Base-by-base conservation (phyloP, 2,888 invertebrate genomes). In the Himalopsyche japonica region DNA sequence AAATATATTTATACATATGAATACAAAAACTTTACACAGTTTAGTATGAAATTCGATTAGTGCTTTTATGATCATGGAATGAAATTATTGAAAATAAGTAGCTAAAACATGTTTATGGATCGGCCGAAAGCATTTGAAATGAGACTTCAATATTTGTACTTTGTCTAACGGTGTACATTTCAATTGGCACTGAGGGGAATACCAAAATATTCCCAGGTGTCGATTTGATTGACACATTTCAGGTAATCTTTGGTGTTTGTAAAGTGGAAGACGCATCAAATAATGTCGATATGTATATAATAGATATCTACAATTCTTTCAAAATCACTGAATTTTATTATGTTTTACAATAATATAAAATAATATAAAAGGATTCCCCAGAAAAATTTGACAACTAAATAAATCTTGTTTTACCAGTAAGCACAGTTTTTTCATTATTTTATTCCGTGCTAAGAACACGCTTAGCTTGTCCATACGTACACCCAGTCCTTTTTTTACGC, bases 201-300 rank as follows among this genome's bases (percentile, higher is more conserved):
- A 34, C 76, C 20, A 49, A 77, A 57, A 47, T 81, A 80, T 76
- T 84, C 83, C 88, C 88, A 88, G 88, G 88, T 88, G 88, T 87
- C 84, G 82, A 86, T 84, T 83, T 88, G 88, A 88, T 88, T 88
- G 88, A 88, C 88, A 87, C 87, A 57, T 57, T 57, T 57, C 57
- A 57, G 57, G 57, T 57, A 57, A 57, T 57, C 57, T 57, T 57
- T 57, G 57, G 20, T 57, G 57, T 57, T 57, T 57, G 57, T 57
- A 57, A 57, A 57, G 57, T 57, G 57, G 57, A 57, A 57, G 57
- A 57, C 20, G 57, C 8, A 57, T 20, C 57, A 10, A 20, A 57
- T 57, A 57, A 57, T 57, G 20, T 8, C n/a, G 6, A 24, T 24
- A 24, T 2, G 20, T 43, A 20, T 20, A 57, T 57, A 20, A 57